Evolutionary conservation across 2,888 invertebrate species (phyloP).

Genomic region (Ditylenchus weischeri): DNA sequence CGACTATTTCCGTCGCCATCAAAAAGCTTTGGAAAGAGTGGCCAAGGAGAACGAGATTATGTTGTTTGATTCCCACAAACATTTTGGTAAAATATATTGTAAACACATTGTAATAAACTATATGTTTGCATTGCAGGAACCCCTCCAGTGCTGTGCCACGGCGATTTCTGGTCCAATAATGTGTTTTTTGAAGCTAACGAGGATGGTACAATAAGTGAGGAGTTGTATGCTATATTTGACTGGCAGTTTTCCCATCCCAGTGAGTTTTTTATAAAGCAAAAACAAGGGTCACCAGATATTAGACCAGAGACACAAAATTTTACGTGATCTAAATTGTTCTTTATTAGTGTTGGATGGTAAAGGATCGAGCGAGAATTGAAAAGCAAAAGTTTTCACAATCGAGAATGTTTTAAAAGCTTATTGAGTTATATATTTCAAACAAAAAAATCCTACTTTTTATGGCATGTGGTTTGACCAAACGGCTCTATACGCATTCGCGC

Average conservation of each 20-base stretch:
- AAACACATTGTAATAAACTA: no score
- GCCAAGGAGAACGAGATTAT: constrained; percentile 1
- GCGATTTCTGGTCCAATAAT: constrained; percentile 20
- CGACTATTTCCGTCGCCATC: constrained; percentile 4
- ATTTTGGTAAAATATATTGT: neutral
- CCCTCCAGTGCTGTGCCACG: constrained; percentile 6
- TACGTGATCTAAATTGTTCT: no score
- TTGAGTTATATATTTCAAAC: no score
- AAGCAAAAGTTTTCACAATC: no score
- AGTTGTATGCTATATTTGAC: constrained; percentile 21
- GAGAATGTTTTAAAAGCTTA: no score
- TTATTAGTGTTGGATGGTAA: no score
- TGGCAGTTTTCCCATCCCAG: constrained; percentile 19
- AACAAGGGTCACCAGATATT: no score
- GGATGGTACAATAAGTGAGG: constrained; percentile 7
- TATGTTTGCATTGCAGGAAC: neutral
- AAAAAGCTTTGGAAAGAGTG: constrained; percentile 1
- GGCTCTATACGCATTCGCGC: no score
- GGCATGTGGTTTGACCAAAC: no score
- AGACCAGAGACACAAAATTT: no score
- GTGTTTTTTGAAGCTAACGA: constrained; percentile 15
- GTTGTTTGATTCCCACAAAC: constrained; percentile 8
- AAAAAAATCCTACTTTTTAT: no score
- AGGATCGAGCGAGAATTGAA: no score
- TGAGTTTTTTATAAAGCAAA: neutral